These are phyloP conservation scores for Perca schrenkii DNA, from an alignment of 2,113 vertebrate genomes.

Conservation along the genomic window DNA sequence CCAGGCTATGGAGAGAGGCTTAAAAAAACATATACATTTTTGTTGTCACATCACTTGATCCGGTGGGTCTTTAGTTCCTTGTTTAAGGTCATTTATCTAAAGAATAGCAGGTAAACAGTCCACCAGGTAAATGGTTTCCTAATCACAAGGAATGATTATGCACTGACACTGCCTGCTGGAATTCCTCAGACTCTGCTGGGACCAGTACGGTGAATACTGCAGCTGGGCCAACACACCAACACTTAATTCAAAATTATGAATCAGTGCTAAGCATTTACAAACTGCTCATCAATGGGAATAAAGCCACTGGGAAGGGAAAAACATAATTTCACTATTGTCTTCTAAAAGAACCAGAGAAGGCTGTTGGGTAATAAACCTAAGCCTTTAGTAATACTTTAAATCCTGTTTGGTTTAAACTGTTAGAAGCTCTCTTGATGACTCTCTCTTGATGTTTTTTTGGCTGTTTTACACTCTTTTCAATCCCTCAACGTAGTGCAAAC, in stretches of 20 bases:
- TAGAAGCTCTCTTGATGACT: slow-evolving; percentile 30
- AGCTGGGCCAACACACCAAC: slow-evolving; percentile 5
- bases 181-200: slow-evolving; percentile 36
- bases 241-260: slow-evolving; percentile 58
- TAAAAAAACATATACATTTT: slow-evolving; percentile 11
- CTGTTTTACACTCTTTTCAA: slow-evolving; percentile 6
- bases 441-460: background rate
- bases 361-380: slow-evolving; percentile 45
- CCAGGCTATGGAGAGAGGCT: background rate
- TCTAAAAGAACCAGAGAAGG: slow-evolving; percentile 18
- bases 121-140: slow-evolving; percentile 20
- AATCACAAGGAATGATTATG: slow-evolving; percentile 3
- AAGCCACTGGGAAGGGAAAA: slow-evolving; percentile 43
- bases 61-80: background rate
- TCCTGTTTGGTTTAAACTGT: slow-evolving; percentile 47
- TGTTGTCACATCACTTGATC: slow-evolving; percentile 29
- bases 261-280: slow-evolving; percentile 56
- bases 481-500: slow-evolving; percentile 7
- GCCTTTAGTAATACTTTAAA: slow-evolving; percentile 37
- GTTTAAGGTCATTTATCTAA: slow-evolving; percentile 10
- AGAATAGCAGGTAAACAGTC: slow-evolving; percentile 10
- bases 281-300: slow-evolving; percentile 28
- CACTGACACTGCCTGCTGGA: background rate
- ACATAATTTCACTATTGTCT: slow-evolving; percentile 39
- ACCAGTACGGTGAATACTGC: background rate